Evolutionary conservation across 2,888 invertebrate genomes (phyloP).

Genomic region (Nomada ferruginata): DNA sequence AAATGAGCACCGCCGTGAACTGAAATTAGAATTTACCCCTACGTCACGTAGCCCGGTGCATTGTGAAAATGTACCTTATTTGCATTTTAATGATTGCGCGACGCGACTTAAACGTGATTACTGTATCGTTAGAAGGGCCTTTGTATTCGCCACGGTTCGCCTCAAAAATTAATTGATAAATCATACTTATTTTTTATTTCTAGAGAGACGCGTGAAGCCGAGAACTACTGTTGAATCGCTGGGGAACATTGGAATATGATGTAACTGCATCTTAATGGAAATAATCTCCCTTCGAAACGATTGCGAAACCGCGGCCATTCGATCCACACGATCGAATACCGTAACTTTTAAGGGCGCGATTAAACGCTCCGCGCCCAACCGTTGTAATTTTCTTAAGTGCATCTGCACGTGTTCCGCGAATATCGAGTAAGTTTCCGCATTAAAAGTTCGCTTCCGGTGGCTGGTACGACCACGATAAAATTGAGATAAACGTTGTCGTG

Average conservation of each 20-base stretch:
- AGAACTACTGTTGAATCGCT: background rate
- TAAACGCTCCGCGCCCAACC: constrained; percentile 4
- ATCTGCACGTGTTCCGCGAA: constrained; percentile 1
- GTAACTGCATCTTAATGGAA: background rate
- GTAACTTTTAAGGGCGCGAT: constrained; percentile 5
- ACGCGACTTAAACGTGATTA: constrained; percentile 8
- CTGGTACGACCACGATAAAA: constrained; percentile 4
- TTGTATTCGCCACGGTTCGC: background rate
- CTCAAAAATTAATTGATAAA: background rate
- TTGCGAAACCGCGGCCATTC: background rate
- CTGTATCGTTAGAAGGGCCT: background rate
- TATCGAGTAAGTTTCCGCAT: constrained; percentile 44
- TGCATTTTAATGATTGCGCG: constrained; percentile 31
- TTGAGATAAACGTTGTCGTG: background rate
- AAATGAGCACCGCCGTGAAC: background rate
- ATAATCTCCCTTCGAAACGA: background rate
- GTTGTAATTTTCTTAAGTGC: constrained; percentile 19
- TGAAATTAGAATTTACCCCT: constrained; percentile 13
- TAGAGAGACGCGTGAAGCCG: too few species aligned
- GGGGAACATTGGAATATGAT: background rate
- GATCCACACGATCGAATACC: constrained; percentile 2
- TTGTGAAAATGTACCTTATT: constrained; percentile 15
- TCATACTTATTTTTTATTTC: background rate
- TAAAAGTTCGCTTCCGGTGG: constrained; percentile 44
- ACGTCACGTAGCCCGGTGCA: background rate